Evolutionary conservation across 2,113 vertebrate species (phyloP), one percentile per base, ranked within the genome.

Genomic region (Suncus etruscus): DNA sequence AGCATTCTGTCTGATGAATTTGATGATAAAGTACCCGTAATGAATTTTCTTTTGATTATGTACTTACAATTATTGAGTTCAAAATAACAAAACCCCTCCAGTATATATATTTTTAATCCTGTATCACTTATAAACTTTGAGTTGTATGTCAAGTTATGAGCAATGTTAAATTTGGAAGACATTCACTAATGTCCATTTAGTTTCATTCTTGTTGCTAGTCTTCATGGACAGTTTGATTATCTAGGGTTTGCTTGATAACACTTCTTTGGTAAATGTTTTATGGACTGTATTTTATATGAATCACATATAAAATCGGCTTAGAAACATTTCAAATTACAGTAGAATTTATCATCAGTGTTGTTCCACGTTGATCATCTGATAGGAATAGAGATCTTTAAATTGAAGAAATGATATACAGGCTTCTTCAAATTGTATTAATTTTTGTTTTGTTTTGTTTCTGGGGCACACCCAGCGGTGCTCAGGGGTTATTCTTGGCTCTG

Each of bases 181-280:
- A 91, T 16, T 90, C 70, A 80, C 61, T 63, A 83, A 27, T 80
- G 69, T 24, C 32, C 83, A 1, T 92, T 92, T 15, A 86, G 11
- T 18, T 11, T 92, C 8, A 81, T 94, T 93, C 15, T 3, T 92
- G 39, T 72, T 82, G 22, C 27, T 47, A 48, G n/a, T 77, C 16
- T 95, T 95, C 29, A 72, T 87, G 70, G 70, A 83, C 65, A 72
- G 16, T 61, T 92, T 92, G 32, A 79, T 89, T 79, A 84, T 48
- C n/a, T 11, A 76, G 7, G 14, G 14, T 79, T 89, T 85, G 3
- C 18, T 51, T 83, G 66, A 83, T 89, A 4, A 63, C n/a, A 77
- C 16, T 80, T 91, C 89, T 22, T 18, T 92, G 16, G 27, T 82
- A 75, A 75, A 63, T 84, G 39, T 32, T 32, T 93, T 90, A 83